Evolutionary conservation across 64 coral and sea anemone genomes (phyloP), one percentile per base, ranked within the genome.

Genomic region (Hydrozoanthus tunicans): DNA sequence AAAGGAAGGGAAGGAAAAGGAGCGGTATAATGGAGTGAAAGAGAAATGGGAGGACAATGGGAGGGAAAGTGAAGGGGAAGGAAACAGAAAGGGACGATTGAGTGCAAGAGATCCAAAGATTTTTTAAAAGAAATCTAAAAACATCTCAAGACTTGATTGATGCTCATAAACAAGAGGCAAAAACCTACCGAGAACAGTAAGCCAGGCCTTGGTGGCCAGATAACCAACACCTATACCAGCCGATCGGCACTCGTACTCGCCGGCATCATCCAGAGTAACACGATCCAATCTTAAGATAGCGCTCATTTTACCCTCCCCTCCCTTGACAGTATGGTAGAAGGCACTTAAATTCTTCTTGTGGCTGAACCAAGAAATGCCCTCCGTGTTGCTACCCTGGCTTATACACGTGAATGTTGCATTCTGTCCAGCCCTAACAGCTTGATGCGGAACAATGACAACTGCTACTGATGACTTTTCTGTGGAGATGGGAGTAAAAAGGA

Each of bases 171-270:
- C 14, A 72, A 72, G 6, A 72, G 69, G 7, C 62, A 64, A 64
- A 64, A 74, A 74, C 84, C 23, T 58, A 88, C 84, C 84, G 10
- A 88, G 69, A 51, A 88, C 84, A 43, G 24, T 74, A 8, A 88
- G 84, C 69, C 84, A 59, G 56, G 84, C 84, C 20, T 32, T 6
- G 7, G 84, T 59, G n/a, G 84, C 54, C 55, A 88, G 53, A 14
- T 88, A 88, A 5, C 84, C 84, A 55, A 74, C 69, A 58, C 84
- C 84, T 9, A 88, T 24, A 9, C 74, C 84, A 56, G 84, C 20
- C 9, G 52, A 23, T 12, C 84, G 68, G 60, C 84, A 88, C 24
- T 88, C 84, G 69, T 88, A 88, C 54, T 88, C 84, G n/a, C 84
- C 84, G 43, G 68, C 69, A 51, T 88, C 67, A 43, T 26, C 69